Percentiles rank a stretch among this genome's conserved stretches.
phyloP scores from a whole-genome alignment of 2,113 vertebrate species.

The Scytalopus superciliaris region DNA sequence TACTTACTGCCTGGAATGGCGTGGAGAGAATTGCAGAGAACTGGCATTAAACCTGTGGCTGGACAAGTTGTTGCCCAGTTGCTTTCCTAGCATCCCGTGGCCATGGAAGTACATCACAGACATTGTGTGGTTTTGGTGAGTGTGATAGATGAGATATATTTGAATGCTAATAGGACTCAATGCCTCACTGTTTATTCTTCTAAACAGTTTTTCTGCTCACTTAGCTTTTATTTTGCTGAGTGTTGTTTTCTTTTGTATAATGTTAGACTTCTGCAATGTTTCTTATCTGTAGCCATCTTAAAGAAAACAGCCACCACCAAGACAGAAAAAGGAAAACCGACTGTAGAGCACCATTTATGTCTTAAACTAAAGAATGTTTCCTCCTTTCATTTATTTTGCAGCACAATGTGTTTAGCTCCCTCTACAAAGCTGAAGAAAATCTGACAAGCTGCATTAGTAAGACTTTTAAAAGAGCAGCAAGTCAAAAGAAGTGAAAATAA shows the following conservation, averaged over 20 bases:
- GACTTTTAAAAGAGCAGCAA: background rate
- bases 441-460: background rate
- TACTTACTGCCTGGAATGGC: background rate
- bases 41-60: background rate
- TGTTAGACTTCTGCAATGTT: background rate
- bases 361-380: background rate
- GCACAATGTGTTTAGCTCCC: background rate
- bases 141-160: no score
- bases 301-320: background rate
- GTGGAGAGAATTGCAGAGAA: background rate
- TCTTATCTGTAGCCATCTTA: background rate
- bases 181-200: background rate
- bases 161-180: background rate
- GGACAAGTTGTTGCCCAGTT: background rate
- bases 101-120: background rate
- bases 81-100: background rate
- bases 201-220: background rate
- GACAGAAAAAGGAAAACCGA: background rate
- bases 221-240: background rate
- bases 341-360: background rate
- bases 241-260: background rate
- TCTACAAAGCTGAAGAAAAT: background rate
- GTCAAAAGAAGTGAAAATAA: conserved; percentile 1
- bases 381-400: background rate
- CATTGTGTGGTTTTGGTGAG: background rate